Conservation (phyloP, 2,797 vertebrate species). For the Eidolon dupreanum region DNA sequence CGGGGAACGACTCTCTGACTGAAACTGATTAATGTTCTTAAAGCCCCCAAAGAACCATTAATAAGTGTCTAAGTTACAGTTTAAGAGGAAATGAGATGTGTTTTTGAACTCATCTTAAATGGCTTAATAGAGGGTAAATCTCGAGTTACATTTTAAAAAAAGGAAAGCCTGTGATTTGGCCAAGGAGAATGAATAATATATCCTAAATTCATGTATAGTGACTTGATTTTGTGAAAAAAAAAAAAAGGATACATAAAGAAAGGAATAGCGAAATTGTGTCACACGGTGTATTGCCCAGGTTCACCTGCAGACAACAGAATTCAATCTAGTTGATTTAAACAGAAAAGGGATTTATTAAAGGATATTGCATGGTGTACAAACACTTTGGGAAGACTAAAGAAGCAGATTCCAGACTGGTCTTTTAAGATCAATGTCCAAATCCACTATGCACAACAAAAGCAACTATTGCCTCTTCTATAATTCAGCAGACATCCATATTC, state of each 20-base stretch:
- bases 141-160: slow-evolving; percentile 45
- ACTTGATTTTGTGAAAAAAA: neutral
- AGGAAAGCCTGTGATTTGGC: slow-evolving; percentile 51
- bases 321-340: neutral
- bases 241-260: neutral
- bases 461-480: neutral
- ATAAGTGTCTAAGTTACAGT: slow-evolving; percentile 53
- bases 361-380: slow-evolving; percentile 15
- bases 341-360: slow-evolving; percentile 36
- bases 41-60: neutral
- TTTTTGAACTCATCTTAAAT: slow-evolving; percentile 53
- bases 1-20: slow-evolving; percentile 3
- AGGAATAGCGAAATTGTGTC: neutral
- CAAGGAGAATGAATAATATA: neutral
- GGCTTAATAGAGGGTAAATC: slow-evolving; percentile 45
- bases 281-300: neutral
- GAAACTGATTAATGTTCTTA: slow-evolving; percentile 56
- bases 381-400: neutral
- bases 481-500: neutral
- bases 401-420: neutral
- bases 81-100: slow-evolving; percentile 52
- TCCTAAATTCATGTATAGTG: neutral
- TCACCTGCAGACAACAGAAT: neutral
- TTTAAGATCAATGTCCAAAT: neutral
- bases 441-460: neutral